phyloP scores from a whole-genome alignment of 2,113 vertebrate genomes.

The Sula dactylatra region DNA sequence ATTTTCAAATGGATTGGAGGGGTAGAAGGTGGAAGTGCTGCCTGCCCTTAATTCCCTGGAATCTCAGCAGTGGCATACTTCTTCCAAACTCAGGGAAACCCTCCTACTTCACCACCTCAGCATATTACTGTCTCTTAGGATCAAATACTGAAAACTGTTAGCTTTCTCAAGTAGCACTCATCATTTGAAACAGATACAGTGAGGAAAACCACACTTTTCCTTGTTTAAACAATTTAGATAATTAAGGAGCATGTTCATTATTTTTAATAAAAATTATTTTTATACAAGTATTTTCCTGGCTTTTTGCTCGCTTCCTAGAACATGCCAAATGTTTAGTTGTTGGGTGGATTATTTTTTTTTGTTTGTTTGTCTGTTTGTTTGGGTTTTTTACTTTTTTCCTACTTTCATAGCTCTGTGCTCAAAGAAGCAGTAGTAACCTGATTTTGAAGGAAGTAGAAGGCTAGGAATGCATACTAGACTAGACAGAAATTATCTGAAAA shows the following conservation, averaged over 20 bases:
- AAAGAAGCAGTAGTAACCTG: background rate
- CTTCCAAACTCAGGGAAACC: background rate
- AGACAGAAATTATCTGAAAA: background rate
- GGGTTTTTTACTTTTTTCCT: background rate
- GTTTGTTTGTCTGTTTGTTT: too few species aligned
- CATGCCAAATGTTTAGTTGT: background rate
- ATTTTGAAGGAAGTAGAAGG: background rate
- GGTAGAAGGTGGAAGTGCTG: background rate
- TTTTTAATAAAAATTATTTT: background rate
- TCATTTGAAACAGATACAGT: background rate
- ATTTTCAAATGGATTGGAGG: background rate
- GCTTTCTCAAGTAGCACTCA: background rate
- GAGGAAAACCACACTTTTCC: background rate
- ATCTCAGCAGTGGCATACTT: background rate
- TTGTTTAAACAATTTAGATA: background rate
- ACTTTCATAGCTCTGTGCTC: background rate
- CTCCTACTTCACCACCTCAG: background rate
- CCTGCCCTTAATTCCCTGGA: background rate
- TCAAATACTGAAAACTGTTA: background rate
- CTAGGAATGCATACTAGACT: background rate
- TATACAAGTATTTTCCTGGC: background rate
- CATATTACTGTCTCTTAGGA: background rate
- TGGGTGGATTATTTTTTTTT: background rate
- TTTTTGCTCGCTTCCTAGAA: background rate
- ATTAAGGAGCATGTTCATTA: background rate